These are phyloP conservation scores for Holocentrus rufus DNA, from an alignment of 2,797 vertebrate species.

Conservation along the genomic window DNA sequence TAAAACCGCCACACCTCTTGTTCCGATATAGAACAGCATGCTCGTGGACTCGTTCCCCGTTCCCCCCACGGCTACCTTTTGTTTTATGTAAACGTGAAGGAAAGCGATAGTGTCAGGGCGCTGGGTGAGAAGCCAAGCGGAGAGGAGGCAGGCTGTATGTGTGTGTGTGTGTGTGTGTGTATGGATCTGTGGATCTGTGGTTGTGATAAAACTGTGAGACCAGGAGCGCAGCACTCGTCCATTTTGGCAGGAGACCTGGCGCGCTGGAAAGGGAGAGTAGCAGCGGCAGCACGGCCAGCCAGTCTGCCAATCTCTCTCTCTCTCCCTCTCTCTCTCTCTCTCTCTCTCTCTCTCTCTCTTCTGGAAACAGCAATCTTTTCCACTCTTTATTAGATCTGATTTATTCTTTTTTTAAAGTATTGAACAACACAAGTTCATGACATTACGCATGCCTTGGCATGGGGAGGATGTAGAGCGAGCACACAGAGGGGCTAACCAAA, in stretches of 20 bases:
- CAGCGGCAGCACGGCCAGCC: slow-evolving; percentile 51
- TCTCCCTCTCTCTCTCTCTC: background rate
- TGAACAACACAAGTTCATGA: slow-evolving; percentile 78
- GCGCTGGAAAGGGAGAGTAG: slow-evolving; percentile 55
- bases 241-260: slow-evolving; percentile 67
- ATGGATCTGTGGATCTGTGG: slow-evolving; percentile 30
- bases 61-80: slow-evolving; percentile 3
- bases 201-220: slow-evolving; percentile 61
- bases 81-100: slow-evolving; percentile 50
- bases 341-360: slow-evolving; percentile 25
- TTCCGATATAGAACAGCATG: slow-evolving; percentile 36
- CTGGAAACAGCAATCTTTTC: slow-evolving; percentile 74
- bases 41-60: slow-evolving; percentile 22
- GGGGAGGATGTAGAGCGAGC: slow-evolving; percentile 49
- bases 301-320: slow-evolving; percentile 53
- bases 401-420: slow-evolving; percentile 64
- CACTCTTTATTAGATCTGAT: slow-evolving; percentile 75
- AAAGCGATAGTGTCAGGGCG: slow-evolving; percentile 40
- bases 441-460: slow-evolving; percentile 74
- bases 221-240: slow-evolving; percentile 57
- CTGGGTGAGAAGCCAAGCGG: slow-evolving; percentile 38
- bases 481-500: slow-evolving; percentile 66
- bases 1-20: slow-evolving; percentile 38
- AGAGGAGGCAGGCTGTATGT: slow-evolving; percentile 20
- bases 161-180: too few species aligned